Evolutionary conservation across 2,797 vertebrate genomes (phyloP), one percentile per base, ranked within the genome.

Genomic region (Sciurus carolinensis): DNA sequence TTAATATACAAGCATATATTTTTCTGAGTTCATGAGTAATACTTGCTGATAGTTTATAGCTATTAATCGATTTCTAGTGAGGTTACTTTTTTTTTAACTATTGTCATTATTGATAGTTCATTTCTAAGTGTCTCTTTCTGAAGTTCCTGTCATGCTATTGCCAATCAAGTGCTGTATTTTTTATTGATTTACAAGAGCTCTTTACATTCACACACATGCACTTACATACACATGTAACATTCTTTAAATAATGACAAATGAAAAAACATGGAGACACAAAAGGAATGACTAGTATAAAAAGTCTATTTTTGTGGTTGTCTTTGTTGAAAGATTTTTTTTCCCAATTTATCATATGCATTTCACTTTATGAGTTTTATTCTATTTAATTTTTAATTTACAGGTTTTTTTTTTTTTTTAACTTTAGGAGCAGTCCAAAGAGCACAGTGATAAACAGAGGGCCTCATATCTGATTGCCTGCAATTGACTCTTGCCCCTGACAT

Each of bases 251-350:
- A n/a, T 69, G 57, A 54, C 26, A 44, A 81, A 28, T 81, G 57
- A 92, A 28, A 17, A 54, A 79, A 24, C 5, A 10, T 52, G 4
- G 30, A 22, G 12, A 9, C 30, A n/a, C 1, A 80, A 85, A 4
- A 85, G 3, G 50, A 92, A 30, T 7, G 3, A 15, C 1, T 33
- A 15, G n/a, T 42, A 33, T 85, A 77, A 54, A 86, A 24, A 14
- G 33, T 75, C 3, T 44, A 64, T 10, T 4, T 73, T 86, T 79
- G 18, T 69, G 18, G 14, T 50, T 18, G 12, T 90, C 75, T 75
- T 47, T 92, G 36, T 76, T 94, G n/a, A 90, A 94, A 77, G 66
- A 30, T 86, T 92, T 57, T 86, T 92, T 57, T 52, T 52, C 13
- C 22, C 52, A 64, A 64, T 50, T 62, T 83, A 5, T 90, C 69